Evolutionary conservation across 2,888 invertebrate species (phyloP), one percentile per base, ranked within the genome.

Genomic region (Hedya salicella): DNA sequence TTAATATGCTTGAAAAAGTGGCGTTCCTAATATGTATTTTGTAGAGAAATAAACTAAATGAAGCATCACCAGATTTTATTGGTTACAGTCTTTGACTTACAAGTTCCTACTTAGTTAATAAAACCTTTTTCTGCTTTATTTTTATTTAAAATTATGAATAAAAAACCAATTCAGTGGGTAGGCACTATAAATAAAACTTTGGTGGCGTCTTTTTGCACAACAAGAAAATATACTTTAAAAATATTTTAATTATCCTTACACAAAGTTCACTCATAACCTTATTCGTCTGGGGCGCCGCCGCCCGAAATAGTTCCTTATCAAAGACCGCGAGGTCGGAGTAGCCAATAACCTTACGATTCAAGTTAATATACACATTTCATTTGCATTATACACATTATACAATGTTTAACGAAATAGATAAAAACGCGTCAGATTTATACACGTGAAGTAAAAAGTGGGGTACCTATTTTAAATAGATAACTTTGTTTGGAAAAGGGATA

Each of bases 301-400:
- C 79, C 83, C 82, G 85, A 88, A 88, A 87, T 87, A 86, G 82
- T 86, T 78, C 57, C 67, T 67, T 67, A 67, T 67, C 67, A 67
- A 60, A 63, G 62, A 40, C 54, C 49, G 13, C 60, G 60, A 60
- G 66, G 64, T 57, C 52, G 44, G 42, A 19, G 60, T 61, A 61
- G 60, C 52, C 65, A 65, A 65, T 66, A 66, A 66, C 66, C 60
- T 66, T 32, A 63, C 32, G 44, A 59, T 59, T 48, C 17, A 13
- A 46, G n/a, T 57, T 57, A 57, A 46, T 48, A 56, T 64, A 49
- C 56, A 54, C 25, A 53, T 46, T n/a, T 52, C 36, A 44, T 64
- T 64, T 59, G 49, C 57, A 64, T 63, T 44, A 39, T 49, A 46
- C 25, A 36, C 32, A 44, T 60, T 44, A 66, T 19, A 36, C 44